Evolutionary conservation across 2,888 invertebrate genomes (phyloP), one percentile per base, ranked within the genome.

Genomic region (Chromoteleia sp.): DNA sequence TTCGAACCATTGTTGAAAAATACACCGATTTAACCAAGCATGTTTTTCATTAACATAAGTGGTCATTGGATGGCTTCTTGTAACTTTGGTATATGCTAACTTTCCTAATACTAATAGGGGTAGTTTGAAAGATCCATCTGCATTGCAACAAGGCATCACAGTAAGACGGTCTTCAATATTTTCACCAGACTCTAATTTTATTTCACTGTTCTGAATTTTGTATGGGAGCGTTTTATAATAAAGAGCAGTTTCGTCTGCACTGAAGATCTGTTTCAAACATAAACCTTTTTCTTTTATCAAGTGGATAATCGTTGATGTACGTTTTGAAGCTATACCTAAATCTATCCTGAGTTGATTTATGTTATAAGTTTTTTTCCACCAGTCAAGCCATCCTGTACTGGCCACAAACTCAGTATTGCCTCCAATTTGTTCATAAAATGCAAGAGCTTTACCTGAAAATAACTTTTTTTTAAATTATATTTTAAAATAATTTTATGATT

Each of bases 311-410:
- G 3, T 14, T 0, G 48, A 14, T 2, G 61, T 59, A 0, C 70
- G 70, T 14, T 48, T 39, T 2, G 33, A n/a, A 2, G 70, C 43
- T 12, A 43, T 30, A 0, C 63, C 56, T 12, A 25, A 2, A 14
- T 63, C 36, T 5, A 43, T 14, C 7, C 30, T 41, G 3, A 77
- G 45, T 10, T 70, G 54, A 12, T 56, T 36, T 8, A 77, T 56
- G 21, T 70, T 61, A 17, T 70, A 70, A 1, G 19, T 36, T 43
- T 63, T 70, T 10, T 77, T 77, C 77, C 77, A 77, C 54, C 63
- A 77, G n/a, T 77, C 77, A 10, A 76, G 68, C 76, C 76, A 76
- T 2, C 76, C 76, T 0, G 68, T 61, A 12, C 76, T 68, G 5
- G 75, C 75, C 0, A 59, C 30, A n/a, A 76, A 76, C 1, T 59